Percentiles rank a stretch among this genome's conserved stretches.
phyloP scores from a whole-genome alignment of 2,888 invertebrate species.

The Protophormia terraenovae region DNA sequence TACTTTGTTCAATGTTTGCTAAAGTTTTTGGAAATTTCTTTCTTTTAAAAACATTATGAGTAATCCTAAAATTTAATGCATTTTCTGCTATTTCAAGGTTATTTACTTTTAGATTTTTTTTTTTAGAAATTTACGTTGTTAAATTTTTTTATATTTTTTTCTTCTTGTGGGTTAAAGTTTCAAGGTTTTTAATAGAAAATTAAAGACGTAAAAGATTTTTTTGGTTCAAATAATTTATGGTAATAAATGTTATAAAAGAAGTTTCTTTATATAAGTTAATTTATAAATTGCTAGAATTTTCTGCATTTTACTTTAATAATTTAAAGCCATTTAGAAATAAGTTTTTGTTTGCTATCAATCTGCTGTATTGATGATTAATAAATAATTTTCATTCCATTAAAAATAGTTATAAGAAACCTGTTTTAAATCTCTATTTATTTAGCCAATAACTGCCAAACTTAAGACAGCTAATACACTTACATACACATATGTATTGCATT shows the following conservation, averaged over 20 bases:
- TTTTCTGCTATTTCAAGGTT: not conserved
- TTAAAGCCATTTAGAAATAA: too few relatives aligned
- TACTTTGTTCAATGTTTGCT: not conserved
- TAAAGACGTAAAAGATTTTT: too few relatives aligned
- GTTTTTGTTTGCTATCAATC: too few relatives aligned
- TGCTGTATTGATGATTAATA: too few relatives aligned
- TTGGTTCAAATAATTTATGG: too few relatives aligned
- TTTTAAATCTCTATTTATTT: constrained; percentile 10
- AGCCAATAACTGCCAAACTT: not conserved
- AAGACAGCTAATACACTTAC: not conserved
- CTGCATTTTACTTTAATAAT: too few relatives aligned
- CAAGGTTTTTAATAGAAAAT: too few relatives aligned
- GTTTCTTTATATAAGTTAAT: too few relatives aligned
- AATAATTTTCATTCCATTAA: not conserved
- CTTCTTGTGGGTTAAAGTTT: too few relatives aligned
- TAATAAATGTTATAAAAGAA: too few relatives aligned
- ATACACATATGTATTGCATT: too few relatives aligned
- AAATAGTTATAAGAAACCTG: not conserved
- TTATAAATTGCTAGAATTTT: too few relatives aligned
- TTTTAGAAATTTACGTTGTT: not conserved
- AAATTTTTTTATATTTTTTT: not conserved
- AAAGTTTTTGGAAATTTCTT: not conserved
- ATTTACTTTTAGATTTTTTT: not conserved
- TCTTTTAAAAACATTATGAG: not conserved
- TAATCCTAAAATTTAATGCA: not conserved